Conservation (phyloP, 23 tunicate species). For the Botrylloides violaceus region DNA sequence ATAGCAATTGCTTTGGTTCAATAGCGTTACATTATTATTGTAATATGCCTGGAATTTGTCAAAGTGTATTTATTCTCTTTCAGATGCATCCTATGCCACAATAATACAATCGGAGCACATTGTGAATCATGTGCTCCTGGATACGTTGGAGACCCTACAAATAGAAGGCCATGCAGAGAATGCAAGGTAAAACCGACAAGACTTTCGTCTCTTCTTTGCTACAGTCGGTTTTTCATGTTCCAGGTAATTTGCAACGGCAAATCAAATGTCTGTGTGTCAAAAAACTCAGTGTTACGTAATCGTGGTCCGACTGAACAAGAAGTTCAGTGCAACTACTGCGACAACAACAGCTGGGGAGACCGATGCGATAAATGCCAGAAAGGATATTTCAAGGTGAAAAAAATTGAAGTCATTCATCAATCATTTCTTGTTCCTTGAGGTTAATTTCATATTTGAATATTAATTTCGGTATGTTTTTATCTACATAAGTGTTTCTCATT, state of each 20-base stretch:
- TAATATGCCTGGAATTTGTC: no score
- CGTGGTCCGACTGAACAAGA: constrained; percentile 23
- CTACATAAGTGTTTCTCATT: neutral
- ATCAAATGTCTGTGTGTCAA: constrained; percentile 20
- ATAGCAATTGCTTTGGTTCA: no score
- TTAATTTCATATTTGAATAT: neutral
- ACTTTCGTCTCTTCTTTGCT: no score
- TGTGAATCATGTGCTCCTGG: constrained; percentile 42
- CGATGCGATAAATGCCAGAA: constrained; percentile 43
- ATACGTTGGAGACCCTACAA: constrained; percentile 47
- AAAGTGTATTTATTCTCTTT: neutral
- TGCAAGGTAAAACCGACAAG: constrained; percentile 37
- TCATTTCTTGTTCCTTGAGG: no score
- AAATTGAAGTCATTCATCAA: no score
- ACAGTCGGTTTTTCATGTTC: neutral
- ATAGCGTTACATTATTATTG: no score
- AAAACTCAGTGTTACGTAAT: neutral
- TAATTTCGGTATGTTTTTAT: neutral
- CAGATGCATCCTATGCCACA: constrained; percentile 44
- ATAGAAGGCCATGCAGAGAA: constrained; percentile 15
- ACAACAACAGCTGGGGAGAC: constrained; percentile 38
- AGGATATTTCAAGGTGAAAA: constrained; percentile 56
- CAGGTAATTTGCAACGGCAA: constrained; percentile 48
- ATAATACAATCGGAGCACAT: constrained; percentile 42
- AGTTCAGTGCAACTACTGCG: constrained; percentile 26